Percentiles rank a stretch among this genome's conserved stretches.
phyloP scores from a whole-genome alignment of 2,888 invertebrate genomes.

The Caenorhabditis sp. region DNA sequence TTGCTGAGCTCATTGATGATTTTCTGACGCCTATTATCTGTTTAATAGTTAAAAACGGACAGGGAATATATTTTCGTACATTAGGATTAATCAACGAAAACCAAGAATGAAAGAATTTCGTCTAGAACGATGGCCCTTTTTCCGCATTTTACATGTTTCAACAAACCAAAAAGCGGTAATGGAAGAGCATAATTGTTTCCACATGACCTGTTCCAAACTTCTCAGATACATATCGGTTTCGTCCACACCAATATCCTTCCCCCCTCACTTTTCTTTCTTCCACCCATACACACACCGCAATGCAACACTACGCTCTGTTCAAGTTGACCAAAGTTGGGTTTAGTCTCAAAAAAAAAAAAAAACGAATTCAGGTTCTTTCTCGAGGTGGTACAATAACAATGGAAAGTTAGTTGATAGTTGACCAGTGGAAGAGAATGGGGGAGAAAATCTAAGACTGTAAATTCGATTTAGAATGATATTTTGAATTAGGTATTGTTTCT shows the following conservation, averaged over 20 bases:
- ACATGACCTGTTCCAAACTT: conserved; percentile 61
- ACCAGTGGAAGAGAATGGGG: conserved; percentile 3
- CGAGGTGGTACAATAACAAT: conserved; percentile 27
- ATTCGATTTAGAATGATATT: not conserved
- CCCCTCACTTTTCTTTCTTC: not conserved
- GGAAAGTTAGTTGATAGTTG: conserved; percentile 41
- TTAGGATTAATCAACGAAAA: too few species aligned
- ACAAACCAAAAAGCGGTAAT: conserved; percentile 29
- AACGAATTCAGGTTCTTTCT: conserved; percentile 51
- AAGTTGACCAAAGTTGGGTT: conserved; percentile 26
- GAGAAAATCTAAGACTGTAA: too few species aligned
- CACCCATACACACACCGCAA: not conserved
- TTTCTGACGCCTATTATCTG: too few species aligned
- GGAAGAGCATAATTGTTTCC: conserved; percentile 60
- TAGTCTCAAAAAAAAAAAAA: conserved; percentile 11
- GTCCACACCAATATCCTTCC: conserved; percentile 12
- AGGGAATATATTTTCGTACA: too few species aligned
- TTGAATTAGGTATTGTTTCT: conserved; percentile 14
- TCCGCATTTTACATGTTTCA: not conserved
- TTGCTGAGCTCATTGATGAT: conserved; percentile 27
- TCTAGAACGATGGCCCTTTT: not conserved
- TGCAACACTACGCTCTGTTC: conserved; percentile 12
- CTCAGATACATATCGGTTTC: conserved; percentile 48
- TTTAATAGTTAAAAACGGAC: too few species aligned
- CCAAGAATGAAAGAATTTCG: too few species aligned